These are phyloP conservation scores for Petrocephalus microphthalmus DNA, from an alignment of 2,113 vertebrate species.

Conservation along the genomic window DNA sequence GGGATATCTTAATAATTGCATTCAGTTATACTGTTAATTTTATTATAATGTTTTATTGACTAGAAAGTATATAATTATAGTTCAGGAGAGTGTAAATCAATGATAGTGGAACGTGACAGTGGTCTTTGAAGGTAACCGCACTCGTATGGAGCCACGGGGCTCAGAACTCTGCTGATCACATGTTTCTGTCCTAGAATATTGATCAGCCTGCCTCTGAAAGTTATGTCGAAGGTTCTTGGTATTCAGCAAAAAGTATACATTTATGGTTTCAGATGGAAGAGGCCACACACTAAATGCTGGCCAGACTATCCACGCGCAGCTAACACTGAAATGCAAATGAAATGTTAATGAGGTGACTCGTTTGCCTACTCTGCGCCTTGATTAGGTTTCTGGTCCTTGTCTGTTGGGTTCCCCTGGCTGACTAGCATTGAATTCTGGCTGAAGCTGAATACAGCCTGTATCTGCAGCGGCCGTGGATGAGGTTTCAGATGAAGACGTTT, in stretches of 20 bases:
- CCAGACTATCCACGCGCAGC: neutral
- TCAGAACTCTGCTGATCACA: neutral
- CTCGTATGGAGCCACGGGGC: neutral
- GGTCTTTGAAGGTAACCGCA: neutral
- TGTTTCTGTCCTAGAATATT: neutral
- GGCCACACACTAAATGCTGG: neutral
- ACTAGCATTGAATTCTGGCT: neutral
- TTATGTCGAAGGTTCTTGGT: neutral
- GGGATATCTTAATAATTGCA: neutral
- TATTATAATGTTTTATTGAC: neutral
- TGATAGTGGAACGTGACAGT: neutral
- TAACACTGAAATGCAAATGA: neutral
- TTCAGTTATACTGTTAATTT: neutral
- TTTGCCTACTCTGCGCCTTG: neutral
- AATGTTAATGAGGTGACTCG: neutral
- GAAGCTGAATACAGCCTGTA: neutral
- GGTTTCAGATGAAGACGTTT: neutral
- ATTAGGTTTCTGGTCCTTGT: neutral
- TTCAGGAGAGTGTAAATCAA: neutral
- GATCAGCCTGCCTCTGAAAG: neutral
- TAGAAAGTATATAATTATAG: neutral
- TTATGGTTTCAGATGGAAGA: neutral
- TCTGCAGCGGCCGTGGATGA: neutral
- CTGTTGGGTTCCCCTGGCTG: neutral
- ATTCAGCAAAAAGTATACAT: neutral